Evolutionary conservation across 1,140 invertebrate genomes (phyloP).

Genomic region (Amphibalanus amphitrite): DNA sequence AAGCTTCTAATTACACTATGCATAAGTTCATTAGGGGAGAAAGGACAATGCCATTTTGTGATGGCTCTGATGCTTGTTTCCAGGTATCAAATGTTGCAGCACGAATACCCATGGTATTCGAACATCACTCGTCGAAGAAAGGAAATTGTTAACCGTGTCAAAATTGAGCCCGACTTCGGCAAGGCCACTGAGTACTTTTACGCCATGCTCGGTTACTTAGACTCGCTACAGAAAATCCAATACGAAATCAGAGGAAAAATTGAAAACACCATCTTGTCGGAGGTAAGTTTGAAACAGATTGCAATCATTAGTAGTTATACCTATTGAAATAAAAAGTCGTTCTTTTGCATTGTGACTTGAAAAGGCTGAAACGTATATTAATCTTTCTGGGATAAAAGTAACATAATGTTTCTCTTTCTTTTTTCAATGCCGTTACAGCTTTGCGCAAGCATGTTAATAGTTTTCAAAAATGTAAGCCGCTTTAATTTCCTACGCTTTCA

Average conservation of each 20-base stretch:
- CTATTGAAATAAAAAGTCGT: background rate
- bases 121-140: slow-evolving; percentile 14
- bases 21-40: too few relatives aligned
- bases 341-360: background rate
- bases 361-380: background rate
- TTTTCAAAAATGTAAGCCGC: too few relatives aligned
- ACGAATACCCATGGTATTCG: slow-evolving; percentile 14
- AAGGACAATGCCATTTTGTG: too few relatives aligned
- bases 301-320: background rate
- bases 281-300: slow-evolving; percentile 1
- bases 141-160: slow-evolving; percentile 15
- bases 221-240: slow-evolving; percentile 19
- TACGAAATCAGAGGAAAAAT: slow-evolving; percentile 12
- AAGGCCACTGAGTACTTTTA: slow-evolving; percentile 20
- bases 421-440: too few relatives aligned
- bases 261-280: slow-evolving; percentile 10
- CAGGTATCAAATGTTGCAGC: slow-evolving; percentile 14
- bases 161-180: slow-evolving; percentile 17
- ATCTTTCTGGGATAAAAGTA: background rate
- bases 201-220: slow-evolving; percentile 21
- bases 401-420: background rate
- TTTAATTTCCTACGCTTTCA: too few relatives aligned
- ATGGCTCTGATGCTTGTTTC: too few relatives aligned
- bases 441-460: too few relatives aligned
- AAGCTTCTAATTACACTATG: too few relatives aligned